Evolutionary conservation across 92 coral and sea anemone genomes (phyloP).

Genomic region (Porites cylindrica): DNA sequence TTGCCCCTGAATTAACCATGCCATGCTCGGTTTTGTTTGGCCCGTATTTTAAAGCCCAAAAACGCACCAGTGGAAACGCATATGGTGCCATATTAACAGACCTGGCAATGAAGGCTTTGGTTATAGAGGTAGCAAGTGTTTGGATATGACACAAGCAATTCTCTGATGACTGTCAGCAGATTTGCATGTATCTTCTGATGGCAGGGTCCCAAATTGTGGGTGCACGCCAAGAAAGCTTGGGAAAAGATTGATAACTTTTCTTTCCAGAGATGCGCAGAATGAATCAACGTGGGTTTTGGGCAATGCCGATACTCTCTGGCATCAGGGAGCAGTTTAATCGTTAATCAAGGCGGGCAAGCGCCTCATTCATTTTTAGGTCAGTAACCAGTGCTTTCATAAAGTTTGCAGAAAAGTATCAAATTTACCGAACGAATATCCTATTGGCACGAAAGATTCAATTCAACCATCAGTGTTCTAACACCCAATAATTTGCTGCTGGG

Average conservation of each 20-base stretch:
- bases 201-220: constrained; percentile 30
- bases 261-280: constrained; percentile 41
- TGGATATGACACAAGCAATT: constrained; percentile 66
- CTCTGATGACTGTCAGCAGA: constrained; percentile 68
- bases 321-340: constrained; percentile 66
- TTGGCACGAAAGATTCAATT: constrained; percentile 27
- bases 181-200: constrained; percentile 72
- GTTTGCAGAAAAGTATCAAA: constrained; percentile 46
- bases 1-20: constrained; percentile 63
- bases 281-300: constrained; percentile 70
- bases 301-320: constrained; percentile 68
- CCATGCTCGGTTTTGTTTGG: constrained; percentile 78
- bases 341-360: constrained; percentile 59
- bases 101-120: constrained; percentile 64
- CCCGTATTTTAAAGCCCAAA: constrained; percentile 73
- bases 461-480: constrained; percentile 44
- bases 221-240: constrained; percentile 58
- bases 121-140: constrained; percentile 49
- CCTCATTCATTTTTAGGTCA: constrained; percentile 12
- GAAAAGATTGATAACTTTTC: constrained; percentile 38
- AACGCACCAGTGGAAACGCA: constrained; percentile 72
- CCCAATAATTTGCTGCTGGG: constrained; percentile 65
- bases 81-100: constrained; percentile 71
- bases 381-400: constrained; percentile 39
- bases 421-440: constrained; percentile 62